Base-by-base conservation (phyloP, 2,113 vertebrate genomes). In the Pithys albifrons region DNA sequence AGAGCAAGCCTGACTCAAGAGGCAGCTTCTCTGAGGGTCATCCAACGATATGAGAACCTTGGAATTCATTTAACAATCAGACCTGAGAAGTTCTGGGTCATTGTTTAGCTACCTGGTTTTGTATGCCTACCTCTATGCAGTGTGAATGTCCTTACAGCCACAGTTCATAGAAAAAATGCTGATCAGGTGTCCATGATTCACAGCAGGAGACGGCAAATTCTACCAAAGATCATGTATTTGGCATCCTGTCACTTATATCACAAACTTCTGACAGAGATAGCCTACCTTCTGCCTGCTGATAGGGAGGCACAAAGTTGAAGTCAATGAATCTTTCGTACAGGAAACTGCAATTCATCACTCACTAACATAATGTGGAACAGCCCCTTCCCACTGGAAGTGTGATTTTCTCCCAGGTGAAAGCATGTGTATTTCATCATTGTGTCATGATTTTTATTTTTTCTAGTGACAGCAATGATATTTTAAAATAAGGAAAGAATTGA, bases 161-260 rank as follows among this genome's bases (percentile, higher is more conserved):
- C 25, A 65, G 39, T 39, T 69, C 45, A 28, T 10, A 57, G 22
- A 48, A 88, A 91, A 89, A 79, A 45, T 41, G n/a, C 6, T 5
- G 19, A 48, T 85, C 41, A 58, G 35, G 28, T 7, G 29, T 66
- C 66, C 31, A 33, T 92, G 46, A 95, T 91, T 92, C 80, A 87
- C 52, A 45, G 48, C 28, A 88, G n/a, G 15, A 86, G 16, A 88
- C 96, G 57, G 65, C 65, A 95, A 77, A 88, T 54, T 92, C 78
- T 91, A 72, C 70, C 55, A 51, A 54, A 59, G 86, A 51, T 55
- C 83, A 35, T 80, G 75, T 48, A 72, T 96, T 88, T 96, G 82
- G 86, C 71, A 94, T 90, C 59, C 92, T 96, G 97, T 96, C 92
- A 85, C 55, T 96, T 94, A 93, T 41, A 87, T 88, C 93, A 89